These are phyloP conservation scores for Xenopus borealis DNA, from an alignment of 2,113 vertebrate genomes.

Conservation along the genomic window DNA sequence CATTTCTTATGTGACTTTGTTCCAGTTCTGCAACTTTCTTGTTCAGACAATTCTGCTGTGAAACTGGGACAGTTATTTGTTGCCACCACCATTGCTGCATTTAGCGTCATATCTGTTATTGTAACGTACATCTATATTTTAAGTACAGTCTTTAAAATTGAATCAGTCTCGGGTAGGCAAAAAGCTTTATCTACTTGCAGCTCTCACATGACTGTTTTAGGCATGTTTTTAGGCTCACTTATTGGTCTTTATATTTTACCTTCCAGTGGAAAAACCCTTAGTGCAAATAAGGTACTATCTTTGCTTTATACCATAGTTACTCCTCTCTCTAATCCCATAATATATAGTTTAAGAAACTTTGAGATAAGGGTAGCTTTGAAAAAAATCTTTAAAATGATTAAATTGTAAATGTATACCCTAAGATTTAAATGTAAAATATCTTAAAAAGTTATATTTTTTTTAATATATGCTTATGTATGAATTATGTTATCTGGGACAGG, in stretches of 20 bases:
- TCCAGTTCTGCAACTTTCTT: slow-evolving; percentile 51
- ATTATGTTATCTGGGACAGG: too few species aligned
- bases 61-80: background rate
- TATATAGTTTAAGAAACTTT: slow-evolving; percentile 42
- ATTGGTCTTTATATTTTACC: background rate
- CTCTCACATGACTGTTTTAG: slow-evolving; percentile 17
- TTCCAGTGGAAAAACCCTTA: background rate
- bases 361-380: background rate
- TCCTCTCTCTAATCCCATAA: slow-evolving; percentile 51
- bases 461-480: too few species aligned
- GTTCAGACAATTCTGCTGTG: slow-evolving; percentile 48
- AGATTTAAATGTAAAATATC: too few species aligned
- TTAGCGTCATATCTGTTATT: background rate
- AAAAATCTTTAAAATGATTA: too few species aligned
- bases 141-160: background rate
- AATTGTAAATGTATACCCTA: too few species aligned
- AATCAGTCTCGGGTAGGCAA: background rate
- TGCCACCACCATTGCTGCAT: background rate
- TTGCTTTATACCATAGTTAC: slow-evolving; percentile 20
- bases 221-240: background rate
- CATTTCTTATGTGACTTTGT: slow-evolving; percentile 55
- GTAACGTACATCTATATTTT: background rate
- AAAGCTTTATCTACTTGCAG: slow-evolving; percentile 27
- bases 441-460: too few species aligned
- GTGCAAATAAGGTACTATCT: slow-evolving; percentile 32